Evolutionary conservation across 2,888 invertebrate species (phyloP), one percentile per base, ranked within the genome.

Genomic region (Cyrtodaria siliqua): DNA sequence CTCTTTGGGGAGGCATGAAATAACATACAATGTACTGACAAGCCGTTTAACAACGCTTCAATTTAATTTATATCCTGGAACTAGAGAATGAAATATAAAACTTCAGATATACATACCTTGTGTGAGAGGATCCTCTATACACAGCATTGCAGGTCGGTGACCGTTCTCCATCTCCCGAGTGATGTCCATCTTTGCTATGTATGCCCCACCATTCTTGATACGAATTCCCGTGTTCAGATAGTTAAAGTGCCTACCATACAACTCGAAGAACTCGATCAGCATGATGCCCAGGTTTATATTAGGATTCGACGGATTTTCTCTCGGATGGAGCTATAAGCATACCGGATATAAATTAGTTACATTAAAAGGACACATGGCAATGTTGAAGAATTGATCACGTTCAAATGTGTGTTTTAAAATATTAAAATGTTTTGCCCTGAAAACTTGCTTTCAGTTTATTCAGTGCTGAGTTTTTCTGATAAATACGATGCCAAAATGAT

Each of bases 51-150:
- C n/a, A n/a, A n/a, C n/a, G n/a, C n/a, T n/a, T n/a, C n/a, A n/a
- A n/a, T n/a, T n/a, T n/a, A n/a, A n/a, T n/a, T n/a, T n/a, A n/a
- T n/a, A n/a, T n/a, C n/a, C n/a, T n/a, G n/a, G n/a, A n/a, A n/a
- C n/a, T n/a, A n/a, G n/a, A n/a, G n/a, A n/a, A n/a, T n/a, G n/a
- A n/a, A n/a, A n/a, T n/a, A n/a, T n/a, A n/a, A n/a, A n/a, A n/a
- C n/a, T n/a, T n/a, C n/a, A n/a, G n/a, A n/a, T n/a, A n/a, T n/a
- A 38, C 56, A 55, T 79, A 93, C 93, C 92, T 18, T 97, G 95
- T 79, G 97, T 97, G 50, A 99, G 95, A 24, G 99, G 99, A 94
- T 99, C 99, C 94, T 99, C 99, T 87, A 99, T 99, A 92, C 98
- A 99, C 82, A 99, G 94, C 91, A 99, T 94, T 80, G 98, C 98